A percentile compares a stretch with the other conserved stretches of the same genome.
These are phyloP conservation scores for Listronotus oregonensis DNA, from an alignment of 1,140 invertebrate genomes.

Conservation along the genomic window DNA sequence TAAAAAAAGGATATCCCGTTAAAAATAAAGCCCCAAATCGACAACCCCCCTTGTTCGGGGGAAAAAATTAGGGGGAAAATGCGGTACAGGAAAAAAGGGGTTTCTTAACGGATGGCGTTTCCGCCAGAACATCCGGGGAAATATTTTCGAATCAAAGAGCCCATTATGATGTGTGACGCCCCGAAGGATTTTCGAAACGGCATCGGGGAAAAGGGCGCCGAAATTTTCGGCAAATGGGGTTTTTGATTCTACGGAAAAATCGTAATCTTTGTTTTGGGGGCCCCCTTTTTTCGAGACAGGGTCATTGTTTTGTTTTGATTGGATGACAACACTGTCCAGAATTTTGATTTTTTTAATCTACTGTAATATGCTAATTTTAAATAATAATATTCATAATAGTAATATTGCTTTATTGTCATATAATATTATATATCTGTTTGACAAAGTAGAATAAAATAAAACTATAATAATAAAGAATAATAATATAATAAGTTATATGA, in stretches of 20 bases:
- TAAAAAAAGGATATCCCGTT: slow-evolving; percentile 21
- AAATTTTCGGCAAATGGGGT: slow-evolving; percentile 19
- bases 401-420: no score
- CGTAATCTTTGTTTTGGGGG: slow-evolving; percentile 21
- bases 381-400: no score
- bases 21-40: background rate
- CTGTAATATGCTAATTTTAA: no score
- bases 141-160: slow-evolving; percentile 5
- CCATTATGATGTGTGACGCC: background rate
- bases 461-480: no score
- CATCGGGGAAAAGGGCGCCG: background rate
- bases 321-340: no score
- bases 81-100: slow-evolving; percentile 10
- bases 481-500: no score
- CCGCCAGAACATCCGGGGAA: slow-evolving; percentile 12
- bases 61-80: background rate
- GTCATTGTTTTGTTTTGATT: no score
- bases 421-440: no score
- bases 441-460: no score
- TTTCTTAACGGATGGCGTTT: slow-evolving; percentile 7
- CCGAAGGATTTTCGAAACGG: background rate
- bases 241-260: slow-evolving; percentile 25
- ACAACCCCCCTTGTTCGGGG: background rate
- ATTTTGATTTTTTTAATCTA: no score
- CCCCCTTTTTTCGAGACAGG: background rate